A percentile compares a stretch with the other conserved stretches of the same genome.
Evolutionary conservation across 1,140 invertebrate species (phyloP).

Genomic region (Drosophila albomicans): DNA sequence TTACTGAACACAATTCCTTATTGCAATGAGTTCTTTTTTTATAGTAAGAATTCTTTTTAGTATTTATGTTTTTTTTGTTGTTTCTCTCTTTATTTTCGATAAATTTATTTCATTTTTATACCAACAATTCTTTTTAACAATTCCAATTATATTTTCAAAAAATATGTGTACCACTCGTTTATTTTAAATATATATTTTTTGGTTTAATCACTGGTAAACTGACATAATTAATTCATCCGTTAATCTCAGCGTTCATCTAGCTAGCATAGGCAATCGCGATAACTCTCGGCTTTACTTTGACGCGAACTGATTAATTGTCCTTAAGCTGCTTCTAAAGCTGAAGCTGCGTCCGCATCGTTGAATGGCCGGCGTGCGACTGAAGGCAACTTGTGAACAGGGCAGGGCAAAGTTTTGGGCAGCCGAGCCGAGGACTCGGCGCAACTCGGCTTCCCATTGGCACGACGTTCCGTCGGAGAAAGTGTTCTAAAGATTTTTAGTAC

Average conservation of each 20-base stretch:
- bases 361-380: slow-evolving; percentile 73
- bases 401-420: background rate
- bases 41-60: too few species aligned
- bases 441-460: background rate
- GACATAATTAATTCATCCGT: slow-evolving; percentile 9
- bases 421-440: background rate
- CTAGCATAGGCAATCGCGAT: slow-evolving; percentile 8
- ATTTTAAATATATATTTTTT: background rate
- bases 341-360: slow-evolving; percentile 63
- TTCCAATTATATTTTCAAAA: background rate
- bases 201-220: background rate
- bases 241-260: slow-evolving; percentile 20
- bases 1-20: background rate
- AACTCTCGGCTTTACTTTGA: slow-evolving; percentile 17
- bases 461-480: slow-evolving; percentile 10
- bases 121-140: too few species aligned
- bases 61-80: background rate
- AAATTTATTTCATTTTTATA: too few species aligned
- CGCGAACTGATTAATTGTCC: slow-evolving; percentile 26
- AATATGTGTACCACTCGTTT: background rate
- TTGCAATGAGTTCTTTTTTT: too few species aligned
- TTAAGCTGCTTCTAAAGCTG: slow-evolving; percentile 9
- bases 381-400: slow-evolving; percentile 12
- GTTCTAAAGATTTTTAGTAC: slow-evolving; percentile 53
- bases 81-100: too few species aligned